Percentiles rank a stretch among this genome's conserved stretches.
These are phyloP conservation scores for Dasyurus viverrinus DNA, from an alignment of 2,113 vertebrate genomes.

Conservation along the genomic window DNA sequence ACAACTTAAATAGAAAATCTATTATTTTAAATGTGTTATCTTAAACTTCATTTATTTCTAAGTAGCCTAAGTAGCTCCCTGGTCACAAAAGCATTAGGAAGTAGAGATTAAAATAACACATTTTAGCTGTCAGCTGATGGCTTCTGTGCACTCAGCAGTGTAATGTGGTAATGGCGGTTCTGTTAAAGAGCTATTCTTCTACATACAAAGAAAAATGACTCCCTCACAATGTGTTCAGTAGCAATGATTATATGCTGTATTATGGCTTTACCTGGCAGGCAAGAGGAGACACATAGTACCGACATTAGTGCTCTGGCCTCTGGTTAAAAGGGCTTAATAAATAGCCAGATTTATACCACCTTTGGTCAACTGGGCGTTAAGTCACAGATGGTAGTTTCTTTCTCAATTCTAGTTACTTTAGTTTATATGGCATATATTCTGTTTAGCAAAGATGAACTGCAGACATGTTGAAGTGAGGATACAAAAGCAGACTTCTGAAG, in stretches of 20 bases:
- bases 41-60: conserved; percentile 65
- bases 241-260: conserved; percentile 66
- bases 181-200: conserved; percentile 56
- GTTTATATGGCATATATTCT: not conserved
- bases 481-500: not conserved
- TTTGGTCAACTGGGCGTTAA: not conserved
- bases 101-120: conserved; percentile 55
- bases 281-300: conserved; percentile 50
- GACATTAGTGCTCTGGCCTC: conserved; percentile 15
- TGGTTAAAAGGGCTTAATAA: not conserved
- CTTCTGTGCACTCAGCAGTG: conserved; percentile 47
- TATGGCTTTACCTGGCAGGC: conserved; percentile 53
- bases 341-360: not conserved
- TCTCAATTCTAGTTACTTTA: not conserved
- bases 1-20: conserved; percentile 52
- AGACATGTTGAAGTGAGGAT: not conserved
- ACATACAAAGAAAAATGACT: conserved; percentile 69
- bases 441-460: not conserved
- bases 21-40: conserved; percentile 12
- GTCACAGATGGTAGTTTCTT: not conserved
- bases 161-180: conserved; percentile 62
- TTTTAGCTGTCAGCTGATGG: conserved; percentile 73
- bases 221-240: conserved; percentile 53
- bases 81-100: conserved; percentile 66
- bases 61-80: conserved; percentile 48